A percentile compares a stretch with the other conserved stretches of the same genome.
Conservation (phyloP, 2,888 invertebrate genomes). For the Hirtodrosophila cameraria region DNA sequence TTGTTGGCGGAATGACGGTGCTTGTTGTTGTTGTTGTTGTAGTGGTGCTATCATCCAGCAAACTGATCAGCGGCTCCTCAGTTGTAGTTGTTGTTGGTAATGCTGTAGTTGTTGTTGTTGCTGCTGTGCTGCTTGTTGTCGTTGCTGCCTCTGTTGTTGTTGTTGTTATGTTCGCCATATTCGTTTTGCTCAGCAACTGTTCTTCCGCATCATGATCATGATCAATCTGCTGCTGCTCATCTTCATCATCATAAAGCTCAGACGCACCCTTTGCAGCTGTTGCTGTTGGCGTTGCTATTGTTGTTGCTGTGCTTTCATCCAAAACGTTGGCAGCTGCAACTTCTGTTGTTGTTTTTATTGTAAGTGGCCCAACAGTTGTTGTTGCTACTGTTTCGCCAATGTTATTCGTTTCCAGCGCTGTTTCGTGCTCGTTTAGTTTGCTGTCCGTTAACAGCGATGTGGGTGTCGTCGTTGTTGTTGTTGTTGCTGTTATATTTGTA, state of each 20-base stretch:
- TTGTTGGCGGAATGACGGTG: too few species aligned
- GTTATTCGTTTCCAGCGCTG: slow-evolving; percentile 78
- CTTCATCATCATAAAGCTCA: slow-evolving; percentile 31
- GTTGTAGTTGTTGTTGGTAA: slow-evolving; percentile 48
- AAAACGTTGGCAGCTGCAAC: slow-evolving; percentile 23
- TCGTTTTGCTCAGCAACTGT: slow-evolving; percentile 39
- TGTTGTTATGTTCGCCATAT: slow-evolving; percentile 51
- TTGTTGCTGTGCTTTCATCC: slow-evolving; percentile 41
- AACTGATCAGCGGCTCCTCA: slow-evolving; percentile 61
- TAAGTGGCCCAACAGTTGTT: slow-evolving; percentile 31
- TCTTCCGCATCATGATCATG: slow-evolving; percentile 37
- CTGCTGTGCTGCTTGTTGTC: slow-evolving; percentile 41
- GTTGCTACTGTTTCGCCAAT: slow-evolving; percentile 70
- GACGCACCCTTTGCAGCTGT: slow-evolving; percentile 31
- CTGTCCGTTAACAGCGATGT: slow-evolving; percentile 37
- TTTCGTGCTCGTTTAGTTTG: slow-evolving; percentile 67
- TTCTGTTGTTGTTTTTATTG: slow-evolving; percentile 26
- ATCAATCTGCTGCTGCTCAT: slow-evolving; percentile 34
- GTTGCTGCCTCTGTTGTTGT: slow-evolving; percentile 35
- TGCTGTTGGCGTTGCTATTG: slow-evolving; percentile 9
- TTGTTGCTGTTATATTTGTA: slow-evolving; percentile 17
- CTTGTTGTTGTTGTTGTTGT: slow-evolving; percentile 53
- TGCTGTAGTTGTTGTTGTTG: slow-evolving; percentile 41
- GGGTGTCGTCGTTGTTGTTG: slow-evolving; percentile 18
- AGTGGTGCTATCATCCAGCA: slow-evolving; percentile 68